A percentile compares a stretch with the other conserved stretches of the same genome.
Conservation (phyloP, 2,888 invertebrate genomes). For the Oligia strigilis region DNA sequence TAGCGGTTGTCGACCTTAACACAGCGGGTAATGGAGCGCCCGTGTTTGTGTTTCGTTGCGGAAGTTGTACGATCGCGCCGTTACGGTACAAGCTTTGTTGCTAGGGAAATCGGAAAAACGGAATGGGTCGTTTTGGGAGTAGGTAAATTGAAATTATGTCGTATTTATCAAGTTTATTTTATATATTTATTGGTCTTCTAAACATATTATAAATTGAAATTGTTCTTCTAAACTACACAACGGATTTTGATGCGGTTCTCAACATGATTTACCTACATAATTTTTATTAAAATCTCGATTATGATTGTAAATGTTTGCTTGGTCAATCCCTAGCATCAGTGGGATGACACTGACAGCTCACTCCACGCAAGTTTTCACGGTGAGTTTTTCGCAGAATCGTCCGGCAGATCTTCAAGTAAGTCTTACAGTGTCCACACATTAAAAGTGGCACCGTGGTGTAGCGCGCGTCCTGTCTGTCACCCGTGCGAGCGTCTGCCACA, state of each 20-base stretch:
- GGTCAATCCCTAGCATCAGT: too few relatives aligned
- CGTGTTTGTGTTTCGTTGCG: constrained; percentile 37
- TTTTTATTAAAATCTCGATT: neutral
- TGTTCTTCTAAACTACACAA: neutral
- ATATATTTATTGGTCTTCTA: neutral
- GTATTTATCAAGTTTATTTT: constrained; percentile 3
- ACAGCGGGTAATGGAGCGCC: constrained; percentile 56
- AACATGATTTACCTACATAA: neutral
- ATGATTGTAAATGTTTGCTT: too few relatives aligned
- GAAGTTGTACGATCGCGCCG: constrained; percentile 23
- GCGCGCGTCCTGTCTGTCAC: constrained; percentile 34
- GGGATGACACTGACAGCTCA: too few relatives aligned
- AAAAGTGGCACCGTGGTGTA: constrained; percentile 33
- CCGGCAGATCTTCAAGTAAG: neutral
- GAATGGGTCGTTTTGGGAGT: neutral
- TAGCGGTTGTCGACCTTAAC: constrained; percentile 61
- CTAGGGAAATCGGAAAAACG: neutral
- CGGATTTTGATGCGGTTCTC: too few relatives aligned
- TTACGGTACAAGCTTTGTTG: constrained; percentile 43
- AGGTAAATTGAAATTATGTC: constrained; percentile 1
- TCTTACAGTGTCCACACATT: neutral
- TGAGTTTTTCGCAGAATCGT: too few relatives aligned
- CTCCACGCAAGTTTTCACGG: too few relatives aligned
- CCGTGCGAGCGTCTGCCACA: constrained; percentile 72
- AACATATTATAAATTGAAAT: neutral